A percentile compares a stretch with the other conserved stretches of the same genome.
Conservation (phyloP, 2,113 vertebrate genomes). For the Hepsetus odoe region DNA sequence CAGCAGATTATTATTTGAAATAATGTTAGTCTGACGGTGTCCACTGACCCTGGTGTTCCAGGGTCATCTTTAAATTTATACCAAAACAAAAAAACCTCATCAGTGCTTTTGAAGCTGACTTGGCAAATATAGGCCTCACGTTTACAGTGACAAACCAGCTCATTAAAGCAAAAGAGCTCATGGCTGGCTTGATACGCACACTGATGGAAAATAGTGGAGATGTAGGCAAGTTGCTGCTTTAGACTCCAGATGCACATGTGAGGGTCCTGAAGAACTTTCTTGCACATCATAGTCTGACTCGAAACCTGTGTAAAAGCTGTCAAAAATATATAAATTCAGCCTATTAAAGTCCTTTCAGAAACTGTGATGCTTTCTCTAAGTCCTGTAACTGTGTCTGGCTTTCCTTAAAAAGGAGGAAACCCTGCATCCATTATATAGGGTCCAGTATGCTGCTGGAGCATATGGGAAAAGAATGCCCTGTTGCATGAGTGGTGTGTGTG, state of each 20-base stretch:
- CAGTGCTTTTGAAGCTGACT: not conserved
- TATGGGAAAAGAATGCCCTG: slow-evolving; percentile 67
- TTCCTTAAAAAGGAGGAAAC: slow-evolving; percentile 38
- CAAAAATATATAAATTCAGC: too few relatives aligned
- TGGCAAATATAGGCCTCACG: not conserved
- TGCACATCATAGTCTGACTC: too few relatives aligned
- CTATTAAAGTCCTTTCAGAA: not conserved
- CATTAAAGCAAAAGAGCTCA: not conserved
- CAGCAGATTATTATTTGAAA: too few relatives aligned
- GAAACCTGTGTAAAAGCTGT: too few relatives aligned
- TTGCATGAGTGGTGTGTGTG: slow-evolving; percentile 65
- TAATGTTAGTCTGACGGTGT: not conserved
- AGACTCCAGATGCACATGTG: not conserved
- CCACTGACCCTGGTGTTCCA: not conserved
- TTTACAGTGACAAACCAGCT: not conserved
- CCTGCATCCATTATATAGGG: slow-evolving; percentile 52
- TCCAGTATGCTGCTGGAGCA: slow-evolving; percentile 54
- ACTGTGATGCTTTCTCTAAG: slow-evolving; percentile 47
- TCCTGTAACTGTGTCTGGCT: slow-evolving; percentile 15
- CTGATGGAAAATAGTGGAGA: not conserved
- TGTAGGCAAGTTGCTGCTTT: not conserved
- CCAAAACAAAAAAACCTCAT: not conserved
- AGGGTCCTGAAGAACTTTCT: not conserved
- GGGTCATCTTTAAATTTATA: not conserved
- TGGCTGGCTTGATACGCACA: not conserved